These are phyloP conservation scores for Lagopus leucura DNA, from an alignment of 2,113 vertebrate species.

Conservation along the genomic window DNA sequence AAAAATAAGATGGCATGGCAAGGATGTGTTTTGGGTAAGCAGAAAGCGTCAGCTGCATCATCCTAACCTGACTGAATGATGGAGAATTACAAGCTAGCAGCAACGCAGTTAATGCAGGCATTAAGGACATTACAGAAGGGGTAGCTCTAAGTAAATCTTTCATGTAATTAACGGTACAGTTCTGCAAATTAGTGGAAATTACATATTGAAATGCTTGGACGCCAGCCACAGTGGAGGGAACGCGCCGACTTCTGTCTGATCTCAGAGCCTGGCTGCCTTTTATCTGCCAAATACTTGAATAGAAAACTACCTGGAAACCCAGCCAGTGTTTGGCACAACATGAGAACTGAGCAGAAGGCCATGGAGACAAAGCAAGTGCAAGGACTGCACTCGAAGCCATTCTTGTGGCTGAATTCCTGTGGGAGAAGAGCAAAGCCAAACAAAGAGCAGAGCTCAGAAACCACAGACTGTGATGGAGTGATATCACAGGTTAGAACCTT, in stretches of 20 bases:
- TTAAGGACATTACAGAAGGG: neutral
- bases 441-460: neutral
- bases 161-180: neutral
- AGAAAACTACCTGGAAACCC: neutral
- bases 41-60: neutral
- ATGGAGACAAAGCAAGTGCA: neutral
- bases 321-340: fast-evolving
- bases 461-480: neutral
- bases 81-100: neutral
- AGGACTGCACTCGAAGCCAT: neutral
- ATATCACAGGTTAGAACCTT: neutral
- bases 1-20: neutral
- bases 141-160: neutral
- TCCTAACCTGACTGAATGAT: neutral
- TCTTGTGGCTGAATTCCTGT: fast-evolving
- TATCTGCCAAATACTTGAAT: neutral
- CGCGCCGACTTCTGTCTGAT: neutral
- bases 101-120: neutral
- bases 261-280: neutral
- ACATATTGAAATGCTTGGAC: neutral
- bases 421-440: neutral
- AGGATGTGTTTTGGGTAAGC: neutral
- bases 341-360: fast-evolving
- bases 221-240: neutral
- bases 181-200: neutral